Percentiles rank a stretch among this genome's conserved stretches.
Evolutionary conservation across 2,113 vertebrate species (phyloP).

Genomic region (Campylomormyrus numenius): DNA sequence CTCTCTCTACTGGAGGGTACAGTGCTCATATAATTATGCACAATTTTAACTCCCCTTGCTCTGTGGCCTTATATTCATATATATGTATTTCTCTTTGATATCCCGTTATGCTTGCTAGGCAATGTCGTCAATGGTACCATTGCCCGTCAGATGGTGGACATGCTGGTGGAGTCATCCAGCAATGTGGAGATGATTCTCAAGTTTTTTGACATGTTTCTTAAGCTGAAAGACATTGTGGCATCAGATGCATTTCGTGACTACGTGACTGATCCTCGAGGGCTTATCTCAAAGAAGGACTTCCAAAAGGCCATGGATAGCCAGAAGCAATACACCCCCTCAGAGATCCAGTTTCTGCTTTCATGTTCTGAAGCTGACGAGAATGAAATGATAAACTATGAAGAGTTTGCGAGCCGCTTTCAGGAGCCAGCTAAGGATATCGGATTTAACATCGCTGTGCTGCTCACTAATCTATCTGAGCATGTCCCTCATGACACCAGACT

Average conservation of each 20-base stretch:
- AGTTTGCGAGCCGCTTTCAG: slow-evolving; percentile 85
- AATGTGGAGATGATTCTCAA: slow-evolving; percentile 98
- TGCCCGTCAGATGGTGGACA: slow-evolving; percentile 97
- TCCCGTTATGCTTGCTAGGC: slow-evolving; percentile 52
- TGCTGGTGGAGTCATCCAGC: slow-evolving; percentile 94
- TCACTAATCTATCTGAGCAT: slow-evolving; percentile 88
- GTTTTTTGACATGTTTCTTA: slow-evolving; percentile 98
- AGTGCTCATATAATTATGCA: slow-evolving; percentile 1
- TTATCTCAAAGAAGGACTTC: slow-evolving; percentile 97
- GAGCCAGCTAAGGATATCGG: slow-evolving; percentile 92
- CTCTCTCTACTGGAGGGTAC: slow-evolving; percentile 84
- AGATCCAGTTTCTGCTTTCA: slow-evolving; percentile 92
- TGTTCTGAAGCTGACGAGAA: slow-evolving; percentile 94
- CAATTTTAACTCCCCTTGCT: not conserved
- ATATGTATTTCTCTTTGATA: not conserved
- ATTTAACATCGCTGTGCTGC: slow-evolving; percentile 88
- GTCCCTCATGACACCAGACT: slow-evolving; percentile 84
- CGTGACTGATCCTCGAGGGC: slow-evolving; percentile 78
- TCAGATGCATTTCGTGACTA: slow-evolving; percentile 90
- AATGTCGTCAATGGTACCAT: slow-evolving; percentile 94
- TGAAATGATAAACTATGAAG: slow-evolving; percentile 90
- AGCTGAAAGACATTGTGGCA: slow-evolving; percentile 88
- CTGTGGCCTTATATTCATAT: not conserved
- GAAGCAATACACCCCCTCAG: slow-evolving; percentile 79
- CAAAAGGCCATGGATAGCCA: slow-evolving; percentile 98